These are phyloP conservation scores for Monarcha castaneiventris DNA, from an alignment of 2,113 vertebrate genomes.

Conservation along the genomic window DNA sequence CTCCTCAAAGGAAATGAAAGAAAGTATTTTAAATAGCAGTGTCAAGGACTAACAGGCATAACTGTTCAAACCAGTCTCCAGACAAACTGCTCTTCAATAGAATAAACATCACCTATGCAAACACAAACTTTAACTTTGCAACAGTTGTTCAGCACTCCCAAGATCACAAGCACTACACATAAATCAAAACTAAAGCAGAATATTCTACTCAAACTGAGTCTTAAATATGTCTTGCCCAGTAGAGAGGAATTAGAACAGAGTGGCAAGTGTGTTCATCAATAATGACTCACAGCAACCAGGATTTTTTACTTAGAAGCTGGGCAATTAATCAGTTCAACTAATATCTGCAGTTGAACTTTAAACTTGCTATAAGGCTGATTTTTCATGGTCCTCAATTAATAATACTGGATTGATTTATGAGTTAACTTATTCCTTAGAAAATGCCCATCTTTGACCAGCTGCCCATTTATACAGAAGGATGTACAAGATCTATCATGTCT, in stretches of 20 bases:
- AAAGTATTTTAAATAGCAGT: not conserved
- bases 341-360: not conserved
- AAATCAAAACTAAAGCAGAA: not conserved
- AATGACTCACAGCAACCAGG: not conserved
- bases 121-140: not conserved
- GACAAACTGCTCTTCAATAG: not conserved
- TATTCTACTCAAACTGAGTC: not conserved
- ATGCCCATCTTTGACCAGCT: not conserved
- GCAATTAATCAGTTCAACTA: not conserved
- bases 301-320: not conserved
- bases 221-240: not conserved
- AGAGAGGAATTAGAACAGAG: not conserved
- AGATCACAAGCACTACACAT: not conserved
- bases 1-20: not conserved
- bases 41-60: not conserved
- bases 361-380: not conserved
- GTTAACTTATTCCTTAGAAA: not conserved
- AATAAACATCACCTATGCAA: slow-evolving; percentile 3
- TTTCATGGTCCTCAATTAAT: not conserved
- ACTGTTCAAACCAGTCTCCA: slow-evolving; percentile 17
- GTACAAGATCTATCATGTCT: not conserved
- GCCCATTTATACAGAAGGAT: not conserved
- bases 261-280: not conserved
- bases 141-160: not conserved
- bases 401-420: not conserved